These are phyloP conservation scores for Tokudaia muenninki DNA, from an alignment of 2,797 vertebrate genomes.

Conservation along the genomic window DNA sequence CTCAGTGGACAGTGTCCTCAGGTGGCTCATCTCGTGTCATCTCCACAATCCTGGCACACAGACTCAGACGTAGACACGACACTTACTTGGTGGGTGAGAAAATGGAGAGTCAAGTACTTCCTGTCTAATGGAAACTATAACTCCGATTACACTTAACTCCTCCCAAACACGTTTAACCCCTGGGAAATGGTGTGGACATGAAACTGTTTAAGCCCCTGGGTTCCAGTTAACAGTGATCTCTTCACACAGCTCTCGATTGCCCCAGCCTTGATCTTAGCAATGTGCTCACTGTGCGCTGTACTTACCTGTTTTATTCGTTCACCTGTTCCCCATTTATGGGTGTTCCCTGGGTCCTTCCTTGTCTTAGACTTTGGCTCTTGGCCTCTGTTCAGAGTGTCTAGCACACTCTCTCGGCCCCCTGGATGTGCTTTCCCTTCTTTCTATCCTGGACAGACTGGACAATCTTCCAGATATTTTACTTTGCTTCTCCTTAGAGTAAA, in stretches of 20 bases:
- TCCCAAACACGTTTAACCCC: background rate
- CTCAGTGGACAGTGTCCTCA: background rate
- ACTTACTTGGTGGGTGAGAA: background rate
- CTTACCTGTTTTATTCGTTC: background rate
- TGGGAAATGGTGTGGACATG: background rate
- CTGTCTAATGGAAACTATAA: background rate
- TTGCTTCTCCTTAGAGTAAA: background rate
- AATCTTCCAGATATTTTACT: background rate
- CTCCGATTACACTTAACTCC: background rate
- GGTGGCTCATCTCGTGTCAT: background rate
- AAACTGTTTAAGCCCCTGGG: background rate
- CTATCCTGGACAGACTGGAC: background rate
- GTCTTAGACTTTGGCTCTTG: background rate
- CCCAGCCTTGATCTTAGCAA: background rate
- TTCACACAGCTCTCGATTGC: constrained; percentile 18
- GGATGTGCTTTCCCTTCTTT: background rate
- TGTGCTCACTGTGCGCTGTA: background rate
- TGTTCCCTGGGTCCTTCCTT: background rate
- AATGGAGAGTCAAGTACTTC: background rate
- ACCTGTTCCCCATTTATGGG: background rate
- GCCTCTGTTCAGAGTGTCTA: background rate
- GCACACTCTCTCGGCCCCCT: background rate
- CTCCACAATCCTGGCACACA: background rate
- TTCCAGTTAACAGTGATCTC: background rate
- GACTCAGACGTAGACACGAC: background rate